These are phyloP conservation scores for Anhinga anhinga DNA, from an alignment of 2,113 vertebrate genomes.

Conservation along the genomic window DNA sequence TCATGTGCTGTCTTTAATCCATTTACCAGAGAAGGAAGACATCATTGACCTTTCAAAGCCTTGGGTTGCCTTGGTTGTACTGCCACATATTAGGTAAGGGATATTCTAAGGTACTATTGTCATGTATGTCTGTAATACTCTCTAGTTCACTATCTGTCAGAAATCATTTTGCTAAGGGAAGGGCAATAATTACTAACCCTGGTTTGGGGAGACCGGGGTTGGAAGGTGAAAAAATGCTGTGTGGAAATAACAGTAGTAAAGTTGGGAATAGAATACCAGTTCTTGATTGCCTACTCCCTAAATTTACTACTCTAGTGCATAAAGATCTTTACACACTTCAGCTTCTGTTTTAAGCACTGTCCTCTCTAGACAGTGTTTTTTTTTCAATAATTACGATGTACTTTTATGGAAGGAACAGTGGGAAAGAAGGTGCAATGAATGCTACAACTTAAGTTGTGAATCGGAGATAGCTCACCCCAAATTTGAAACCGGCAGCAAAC, in stretches of 20 bases:
- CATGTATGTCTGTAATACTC: background rate
- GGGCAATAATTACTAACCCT: background rate
- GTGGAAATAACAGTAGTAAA: background rate
- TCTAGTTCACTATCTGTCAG: background rate
- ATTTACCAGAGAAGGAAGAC: constrained; percentile 56
- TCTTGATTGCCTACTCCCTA: background rate
- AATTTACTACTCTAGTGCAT: background rate
- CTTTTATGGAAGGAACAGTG: background rate
- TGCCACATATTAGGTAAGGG: constrained; percentile 91
- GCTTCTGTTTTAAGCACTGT: background rate
- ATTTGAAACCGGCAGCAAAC: too few species aligned
- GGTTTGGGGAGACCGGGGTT: background rate
- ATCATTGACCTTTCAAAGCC: constrained; percentile 78
- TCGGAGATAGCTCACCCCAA: too few species aligned
- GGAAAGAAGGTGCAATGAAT: background rate
- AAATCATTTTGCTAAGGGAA: background rate
- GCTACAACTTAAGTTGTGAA: background rate
- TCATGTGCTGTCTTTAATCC: constrained; percentile 81
- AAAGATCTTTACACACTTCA: background rate
- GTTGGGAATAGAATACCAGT: background rate
- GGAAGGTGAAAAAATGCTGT: background rate
- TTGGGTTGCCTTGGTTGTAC: constrained; percentile 89
- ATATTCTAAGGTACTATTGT: background rate
- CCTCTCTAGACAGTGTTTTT: background rate
- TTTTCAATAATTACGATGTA: background rate